Evolutionary conservation across 1,140 invertebrate genomes (phyloP), one percentile per base, ranked within the genome.

Genomic region (Gryllus bimaculatus): DNA sequence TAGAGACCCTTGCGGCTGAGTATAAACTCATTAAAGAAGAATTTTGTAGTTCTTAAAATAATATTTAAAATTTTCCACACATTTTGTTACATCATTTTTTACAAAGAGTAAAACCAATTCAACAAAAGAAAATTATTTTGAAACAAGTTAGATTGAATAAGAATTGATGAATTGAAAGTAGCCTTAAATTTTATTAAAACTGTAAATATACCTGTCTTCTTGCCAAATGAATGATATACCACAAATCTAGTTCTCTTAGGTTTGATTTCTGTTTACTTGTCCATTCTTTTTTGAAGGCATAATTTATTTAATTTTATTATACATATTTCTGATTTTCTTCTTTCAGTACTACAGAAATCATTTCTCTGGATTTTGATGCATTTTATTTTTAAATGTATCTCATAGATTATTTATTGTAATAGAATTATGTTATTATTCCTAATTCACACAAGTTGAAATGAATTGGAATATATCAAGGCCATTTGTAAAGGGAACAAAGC

Each of bases 361-460:
- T 39, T 39, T 39, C 26, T 13, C 54, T 66, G 54, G 10, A 66
- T 66, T 66, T 10, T 66, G 54, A 66, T 66, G 18, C 54, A 66
- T 66, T 66, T 66, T 66, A 66, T 66, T 66, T 66, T 66, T 66
- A 66, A 66, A 66, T 66, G 54, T 66, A 66, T 66, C 54, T 39
- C 26, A 39, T 39, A 39, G 26, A 66, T 66, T 66, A 66, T 13
- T 66, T 66, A 66, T 66, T 18, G 10, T 66, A 66, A 39, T 39
- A 39, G 26, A 66, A 66, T 66, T 66, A 66, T 66, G 54, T 18
- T 66, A 66, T 66, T 66, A 66, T 66, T 66, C 54, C 54, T 66
- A 66, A 66, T 66, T 66, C 54, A 66, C 18, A 18, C 18, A 66
- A 13, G 54, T 66, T 66, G 54, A 66, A 66, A 66, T 66, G 54